Evolutionary conservation across 2,888 invertebrate genomes (phyloP), one percentile per base, ranked within the genome.

Genomic region (Bruchidius siliquastri): DNA sequence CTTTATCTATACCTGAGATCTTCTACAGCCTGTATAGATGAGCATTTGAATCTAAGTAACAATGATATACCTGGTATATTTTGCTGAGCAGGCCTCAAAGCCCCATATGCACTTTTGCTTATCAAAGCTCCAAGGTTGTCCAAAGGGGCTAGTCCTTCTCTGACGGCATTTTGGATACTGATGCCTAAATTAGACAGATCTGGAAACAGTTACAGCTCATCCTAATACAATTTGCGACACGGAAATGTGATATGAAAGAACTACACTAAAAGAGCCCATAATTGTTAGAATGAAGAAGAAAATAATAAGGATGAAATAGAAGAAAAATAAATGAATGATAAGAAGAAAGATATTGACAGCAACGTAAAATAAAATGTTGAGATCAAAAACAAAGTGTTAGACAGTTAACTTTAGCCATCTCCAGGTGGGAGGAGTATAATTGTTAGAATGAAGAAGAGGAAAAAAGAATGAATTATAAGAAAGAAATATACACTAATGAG

Each of bases 51-150:
- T 49, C 30, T 30, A 8, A 30, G n/a, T n/a, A n/a, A n/a, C 30
- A 30, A 30, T 30, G 30, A 30, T 49, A 49, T 49, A 49, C 49
- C 49, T 49, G 49, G 49, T 13, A 49, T 49, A n/a, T 67, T 13
- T 22, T 21, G 20, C 20, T 74, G 22, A 13, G 22, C 18, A 22
- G 68, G 72, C 20, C 22, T 32, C 6, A 71, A 21, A 2, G 32
- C 21, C 20, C 69, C 21, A 2, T 73, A 18, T n/a, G 73, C 74
- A 22, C 21, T 22, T 0, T 68, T 22, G 21, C 21, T 70, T 22
- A 76, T 76, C 21, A 72, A n/a, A 18, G 68, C 6, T 13, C 74
- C 76, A n/a, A 77, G 69, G 66, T 76, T 72, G 8, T 74, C 67
- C 18, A 77, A 68, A 0, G 75, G 77, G 18, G 75, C 75, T 67